Percentiles rank a stretch among this genome's conserved stretches.
These are phyloP conservation scores for Lamellibrachia columna DNA, from an alignment of 2,888 invertebrate genomes.

Conservation along the genomic window DNA sequence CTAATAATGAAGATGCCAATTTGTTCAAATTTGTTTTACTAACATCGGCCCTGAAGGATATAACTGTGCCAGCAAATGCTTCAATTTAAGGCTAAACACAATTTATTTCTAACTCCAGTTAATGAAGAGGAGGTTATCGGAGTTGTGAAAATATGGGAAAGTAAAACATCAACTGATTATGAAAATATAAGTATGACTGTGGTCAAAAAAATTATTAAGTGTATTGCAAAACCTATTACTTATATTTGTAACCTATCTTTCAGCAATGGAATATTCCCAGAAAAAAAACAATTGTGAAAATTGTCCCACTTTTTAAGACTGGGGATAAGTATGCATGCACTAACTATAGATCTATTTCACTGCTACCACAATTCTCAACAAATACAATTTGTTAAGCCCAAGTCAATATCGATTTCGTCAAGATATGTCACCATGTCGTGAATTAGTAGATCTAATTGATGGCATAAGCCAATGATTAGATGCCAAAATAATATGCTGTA, in stretches of 20 bases:
- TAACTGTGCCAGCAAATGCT: too few species aligned
- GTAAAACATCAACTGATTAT: background rate
- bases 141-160: background rate
- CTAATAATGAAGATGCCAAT: too few species aligned
- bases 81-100: too few species aligned
- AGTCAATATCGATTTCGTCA: too few species aligned
- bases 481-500: background rate
- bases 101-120: too few species aligned
- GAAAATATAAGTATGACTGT: background rate
- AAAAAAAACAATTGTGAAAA: background rate
- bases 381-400: too few species aligned
- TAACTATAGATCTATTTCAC: background rate
- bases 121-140: background rate
- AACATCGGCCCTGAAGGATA: too few species aligned
- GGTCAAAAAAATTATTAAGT: background rate
- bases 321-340: background rate
- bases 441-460: background rate
- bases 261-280: background rate
- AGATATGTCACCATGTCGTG: too few species aligned
- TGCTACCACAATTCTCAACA: background rate
- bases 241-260: too few species aligned
- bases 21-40: too few species aligned
- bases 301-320: background rate
- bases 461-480: background rate
- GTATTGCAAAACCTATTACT: background rate